Conservation (phyloP, 1,140 invertebrate species). For the Phenacoccus solenopsis region DNA sequence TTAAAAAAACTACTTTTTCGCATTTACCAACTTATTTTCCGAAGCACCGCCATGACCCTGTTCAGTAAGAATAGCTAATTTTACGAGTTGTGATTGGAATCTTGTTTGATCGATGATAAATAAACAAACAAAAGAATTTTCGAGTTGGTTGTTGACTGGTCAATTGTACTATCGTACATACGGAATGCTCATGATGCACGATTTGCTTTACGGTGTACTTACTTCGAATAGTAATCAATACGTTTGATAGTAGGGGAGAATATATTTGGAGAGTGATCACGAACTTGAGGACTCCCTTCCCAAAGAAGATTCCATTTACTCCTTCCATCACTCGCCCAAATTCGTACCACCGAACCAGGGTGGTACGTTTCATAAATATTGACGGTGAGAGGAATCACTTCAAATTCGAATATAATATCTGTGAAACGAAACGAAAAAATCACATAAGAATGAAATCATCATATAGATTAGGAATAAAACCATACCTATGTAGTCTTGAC, state of each 20-base stretch:
- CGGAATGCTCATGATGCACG: background rate
- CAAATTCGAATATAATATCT: slow-evolving; percentile 59
- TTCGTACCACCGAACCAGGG: slow-evolving; percentile 69
- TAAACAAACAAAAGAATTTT: too few species aligned
- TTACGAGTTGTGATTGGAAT: too few species aligned
- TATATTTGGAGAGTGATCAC: slow-evolving; percentile 48
- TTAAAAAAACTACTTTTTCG: too few species aligned
- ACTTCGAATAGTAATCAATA: slow-evolving; percentile 50
- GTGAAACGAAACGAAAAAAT: slow-evolving; percentile 11
- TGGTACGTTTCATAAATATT: slow-evolving; percentile 81
- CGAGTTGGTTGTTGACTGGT: too few species aligned
- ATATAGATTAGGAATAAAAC: background rate
- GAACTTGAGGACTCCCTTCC: slow-evolving; percentile 52
- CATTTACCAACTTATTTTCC: too few species aligned
- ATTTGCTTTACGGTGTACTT: slow-evolving; percentile 24
- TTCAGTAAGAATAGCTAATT: too few species aligned
- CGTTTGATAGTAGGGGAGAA: slow-evolving; percentile 58
- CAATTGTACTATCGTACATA: too few species aligned
- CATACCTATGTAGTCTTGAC: slow-evolving; percentile 77
- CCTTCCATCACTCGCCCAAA: slow-evolving; percentile 49
- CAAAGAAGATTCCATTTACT: slow-evolving; percentile 60
- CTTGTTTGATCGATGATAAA: too few species aligned
- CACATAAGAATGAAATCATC: background rate
- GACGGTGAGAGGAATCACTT: slow-evolving; percentile 61
- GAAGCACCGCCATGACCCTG: too few species aligned